Base-by-base conservation (phyloP, 2,888 invertebrate species). In the Parapristionchus giblindavisi region DNA sequence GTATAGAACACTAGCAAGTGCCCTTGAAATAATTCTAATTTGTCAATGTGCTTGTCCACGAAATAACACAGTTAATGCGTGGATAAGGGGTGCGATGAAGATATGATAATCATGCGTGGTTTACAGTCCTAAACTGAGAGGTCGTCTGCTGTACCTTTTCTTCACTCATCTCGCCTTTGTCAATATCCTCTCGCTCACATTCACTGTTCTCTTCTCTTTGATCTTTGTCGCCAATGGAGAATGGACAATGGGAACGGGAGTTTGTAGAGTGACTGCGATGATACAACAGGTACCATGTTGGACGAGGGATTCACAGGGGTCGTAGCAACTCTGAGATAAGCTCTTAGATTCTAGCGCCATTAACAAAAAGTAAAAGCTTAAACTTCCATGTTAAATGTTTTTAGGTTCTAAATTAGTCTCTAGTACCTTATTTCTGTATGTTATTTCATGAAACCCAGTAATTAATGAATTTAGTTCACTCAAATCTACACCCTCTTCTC, bases 221-320 rank as follows among this genome's bases (percentile, higher is more conserved):
- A 77, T 85, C 8, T 85, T 79, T 72, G 80, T 85, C 4, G 83
- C 85, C 17, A 83, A 84, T 60, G 84, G 83, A 38, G 78, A 78
- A 29, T 86, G 85, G 85, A 77, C 76, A 2, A 68, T 86, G 66
- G 84, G 85, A 36, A 81, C 75, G 72, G 76, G 75, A 0, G 76
- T 83, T 75, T 86, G 86, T 52, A 77, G 82, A 27, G 75, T 81
- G 36, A 85, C 86, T 66, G 86, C 85, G 11, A 82, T 80, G n/a
- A 76, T 82, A 14, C 86, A 86, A 76, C 80, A 86, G 77, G 85
- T 86, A 56, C 51, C 14, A 3, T 21, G 21, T 40, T 65, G 6
- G 11, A 11, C 3, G 14, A 56, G 56, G 8, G 24, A 56, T 8
- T 8, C 8, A 24, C 56, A 48, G 14, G 48, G 48, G 48, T n/a